Conservation (phyloP, 2,797 vertebrate species). For the Linurgus olivaceus region DNA sequence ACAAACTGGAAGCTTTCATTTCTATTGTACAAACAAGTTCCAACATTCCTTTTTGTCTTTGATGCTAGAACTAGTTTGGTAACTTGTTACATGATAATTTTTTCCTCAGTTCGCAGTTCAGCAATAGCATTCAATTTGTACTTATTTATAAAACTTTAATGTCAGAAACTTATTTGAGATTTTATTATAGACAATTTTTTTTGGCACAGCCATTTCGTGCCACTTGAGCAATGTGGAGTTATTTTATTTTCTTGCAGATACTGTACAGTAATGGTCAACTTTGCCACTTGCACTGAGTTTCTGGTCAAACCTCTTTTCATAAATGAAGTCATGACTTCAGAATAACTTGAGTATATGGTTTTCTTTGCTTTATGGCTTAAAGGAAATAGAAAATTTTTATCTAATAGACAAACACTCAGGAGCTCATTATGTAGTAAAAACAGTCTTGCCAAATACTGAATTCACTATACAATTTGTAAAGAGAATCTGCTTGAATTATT, state of each 20-base stretch:
- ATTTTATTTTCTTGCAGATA: slow-evolving; percentile 77
- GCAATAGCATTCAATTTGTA: slow-evolving; percentile 89
- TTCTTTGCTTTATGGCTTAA: slow-evolving; percentile 78
- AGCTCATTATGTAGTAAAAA: slow-evolving; percentile 81
- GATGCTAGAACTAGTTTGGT: slow-evolving; percentile 83
- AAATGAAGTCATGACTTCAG: slow-evolving; percentile 80
- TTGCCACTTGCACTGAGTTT: slow-evolving; percentile 87
- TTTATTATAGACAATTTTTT: slow-evolving; percentile 80
- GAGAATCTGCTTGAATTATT: slow-evolving; percentile 79
- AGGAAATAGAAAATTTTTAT: slow-evolving; percentile 75
- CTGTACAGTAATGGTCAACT: slow-evolving; percentile 80
- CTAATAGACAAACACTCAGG: slow-evolving; percentile 82
- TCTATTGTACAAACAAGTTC: slow-evolving; percentile 85
- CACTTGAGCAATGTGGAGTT: slow-evolving; percentile 84
- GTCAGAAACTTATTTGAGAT: slow-evolving; percentile 85
- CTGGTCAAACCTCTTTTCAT: slow-evolving; percentile 82
- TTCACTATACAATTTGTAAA: slow-evolving; percentile 78
- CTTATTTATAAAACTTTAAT: slow-evolving; percentile 82
- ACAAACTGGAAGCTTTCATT: slow-evolving; percentile 86
- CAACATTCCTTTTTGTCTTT: slow-evolving; percentile 97
- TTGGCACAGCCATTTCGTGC: slow-evolving; percentile 62
- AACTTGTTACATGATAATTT: slow-evolving; percentile 77
- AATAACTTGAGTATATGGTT: slow-evolving; percentile 80
- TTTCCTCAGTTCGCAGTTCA: slow-evolving; percentile 77
- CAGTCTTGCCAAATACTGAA: slow-evolving; percentile 85